Percentiles rank a stretch among this genome's conserved stretches.
Conservation (phyloP, 2,888 invertebrate genomes). For the Hanleya hanleyi region DNA sequence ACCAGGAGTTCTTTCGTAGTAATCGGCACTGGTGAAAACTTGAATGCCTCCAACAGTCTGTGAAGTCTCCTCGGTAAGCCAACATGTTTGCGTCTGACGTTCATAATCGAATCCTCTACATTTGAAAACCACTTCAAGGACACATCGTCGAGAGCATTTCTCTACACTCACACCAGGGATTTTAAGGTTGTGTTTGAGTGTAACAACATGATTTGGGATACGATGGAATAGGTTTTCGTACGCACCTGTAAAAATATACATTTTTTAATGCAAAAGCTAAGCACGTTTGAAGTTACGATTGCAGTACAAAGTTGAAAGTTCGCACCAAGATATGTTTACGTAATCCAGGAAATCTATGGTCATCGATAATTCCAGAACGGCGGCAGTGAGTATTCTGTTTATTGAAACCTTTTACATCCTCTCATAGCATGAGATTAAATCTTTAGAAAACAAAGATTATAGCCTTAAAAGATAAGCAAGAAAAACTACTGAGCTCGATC, state of each 20-base stretch:
- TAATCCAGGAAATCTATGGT: no score
- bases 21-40: constrained; percentile 54
- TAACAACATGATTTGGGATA: constrained; percentile 66
- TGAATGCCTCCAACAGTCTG: constrained; percentile 50
- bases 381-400: no score
- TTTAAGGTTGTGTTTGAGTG: constrained; percentile 56
- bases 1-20: constrained; percentile 63
- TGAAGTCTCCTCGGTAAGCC: constrained; percentile 59
- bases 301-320: no score
- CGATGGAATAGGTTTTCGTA: constrained; percentile 63
- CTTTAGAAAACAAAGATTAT: no score
- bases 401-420: no score
- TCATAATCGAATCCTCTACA: constrained; percentile 66
- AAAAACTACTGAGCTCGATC: no score
- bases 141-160: constrained; percentile 67
- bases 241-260: constrained; percentile 58
- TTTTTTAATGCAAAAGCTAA: no score
- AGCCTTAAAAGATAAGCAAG: no score
- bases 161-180: constrained; percentile 60
- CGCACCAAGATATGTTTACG: no score
- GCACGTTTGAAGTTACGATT: no score
- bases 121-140: constrained; percentile 62
- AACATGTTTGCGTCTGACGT: constrained; percentile 51
- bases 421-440: no score
- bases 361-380: no score